These are phyloP conservation scores for Anas platyrhynchos DNA, from an alignment of 2,113 vertebrate species.

Conservation along the genomic window DNA sequence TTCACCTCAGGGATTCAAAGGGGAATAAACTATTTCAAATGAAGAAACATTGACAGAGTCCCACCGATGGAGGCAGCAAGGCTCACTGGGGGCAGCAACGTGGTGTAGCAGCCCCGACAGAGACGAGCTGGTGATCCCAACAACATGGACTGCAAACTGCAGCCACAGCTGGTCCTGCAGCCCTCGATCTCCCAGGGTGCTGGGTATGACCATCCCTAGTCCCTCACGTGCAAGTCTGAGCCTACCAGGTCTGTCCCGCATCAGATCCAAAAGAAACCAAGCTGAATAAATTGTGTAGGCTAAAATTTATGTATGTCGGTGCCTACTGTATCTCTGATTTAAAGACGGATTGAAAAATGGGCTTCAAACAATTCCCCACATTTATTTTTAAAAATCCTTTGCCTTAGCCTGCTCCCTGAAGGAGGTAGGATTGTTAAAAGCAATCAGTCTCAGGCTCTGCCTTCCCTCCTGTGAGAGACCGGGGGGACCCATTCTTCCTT, in stretches of 20 bases:
- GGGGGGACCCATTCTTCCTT: neutral
- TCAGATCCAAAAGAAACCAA: neutral
- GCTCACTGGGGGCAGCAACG: neutral
- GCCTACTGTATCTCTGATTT: too few species aligned
- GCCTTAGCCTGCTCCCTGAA: neutral
- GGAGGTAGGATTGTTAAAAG: neutral
- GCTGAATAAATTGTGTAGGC: neutral
- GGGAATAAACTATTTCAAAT: neutral
- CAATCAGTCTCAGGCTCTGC: neutral
- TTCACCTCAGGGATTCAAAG: too few species aligned
- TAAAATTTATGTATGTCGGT: accelerated
- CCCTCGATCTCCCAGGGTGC: accelerated
- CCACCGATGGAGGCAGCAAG: neutral
- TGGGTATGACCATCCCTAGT: accelerated
- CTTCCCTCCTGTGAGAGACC: accelerated
- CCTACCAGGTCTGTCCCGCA: neutral
- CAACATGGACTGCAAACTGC: too few species aligned
- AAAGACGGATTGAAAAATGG: neutral
- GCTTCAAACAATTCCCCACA: neutral
- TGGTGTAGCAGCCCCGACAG: accelerated
- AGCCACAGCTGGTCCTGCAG: accelerated
- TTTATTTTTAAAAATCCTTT: neutral
- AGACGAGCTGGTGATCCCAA: accelerated
- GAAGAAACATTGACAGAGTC: accelerated
- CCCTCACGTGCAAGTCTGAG: neutral